Conservation (phyloP, 37 sponge, comb jelly and placozoan genomes). For the Halisarca cf. caerulea region DNA sequence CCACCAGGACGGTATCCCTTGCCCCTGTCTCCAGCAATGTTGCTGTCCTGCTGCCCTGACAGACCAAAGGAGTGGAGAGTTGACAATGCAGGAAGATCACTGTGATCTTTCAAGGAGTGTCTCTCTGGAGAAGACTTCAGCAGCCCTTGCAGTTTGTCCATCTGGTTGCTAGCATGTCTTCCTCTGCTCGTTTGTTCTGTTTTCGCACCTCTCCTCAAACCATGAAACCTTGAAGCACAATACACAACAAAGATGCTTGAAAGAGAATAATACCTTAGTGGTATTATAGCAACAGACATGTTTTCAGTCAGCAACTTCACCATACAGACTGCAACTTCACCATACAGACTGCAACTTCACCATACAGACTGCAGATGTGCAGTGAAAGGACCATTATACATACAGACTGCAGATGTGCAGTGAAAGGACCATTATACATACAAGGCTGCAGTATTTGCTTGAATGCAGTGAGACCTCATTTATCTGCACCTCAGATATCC, state of each 20-base stretch:
- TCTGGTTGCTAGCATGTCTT: conserved; percentile 30
- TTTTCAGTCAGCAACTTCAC: too few relatives aligned
- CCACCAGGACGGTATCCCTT: conserved; percentile 50
- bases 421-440: background rate
- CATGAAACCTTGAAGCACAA: conserved; percentile 10
- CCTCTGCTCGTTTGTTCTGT: conserved; percentile 12
- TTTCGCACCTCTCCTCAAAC: background rate
- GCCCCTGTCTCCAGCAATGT: background rate
- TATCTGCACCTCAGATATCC: too few relatives aligned
- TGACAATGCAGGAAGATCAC: conserved; percentile 25
- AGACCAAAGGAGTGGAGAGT: conserved; percentile 33
- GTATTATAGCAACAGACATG: too few relatives aligned
- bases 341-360: too few relatives aligned
- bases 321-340: too few relatives aligned
- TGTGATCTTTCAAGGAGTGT: conserved; percentile 31
- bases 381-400: background rate
- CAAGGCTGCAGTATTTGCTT: too few relatives aligned
- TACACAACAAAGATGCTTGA: too few relatives aligned
- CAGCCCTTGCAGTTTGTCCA: conserved; percentile 71
- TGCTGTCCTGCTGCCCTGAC: conserved; percentile 6
- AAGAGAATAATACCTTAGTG: too few relatives aligned
- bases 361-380: too few relatives aligned
- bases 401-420: background rate
- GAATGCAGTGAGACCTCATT: too few relatives aligned
- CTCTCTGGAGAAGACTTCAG: conserved; percentile 82